Base-by-base conservation (phyloP, 2,888 invertebrate species). In the Sminthurinus aureus region DNA sequence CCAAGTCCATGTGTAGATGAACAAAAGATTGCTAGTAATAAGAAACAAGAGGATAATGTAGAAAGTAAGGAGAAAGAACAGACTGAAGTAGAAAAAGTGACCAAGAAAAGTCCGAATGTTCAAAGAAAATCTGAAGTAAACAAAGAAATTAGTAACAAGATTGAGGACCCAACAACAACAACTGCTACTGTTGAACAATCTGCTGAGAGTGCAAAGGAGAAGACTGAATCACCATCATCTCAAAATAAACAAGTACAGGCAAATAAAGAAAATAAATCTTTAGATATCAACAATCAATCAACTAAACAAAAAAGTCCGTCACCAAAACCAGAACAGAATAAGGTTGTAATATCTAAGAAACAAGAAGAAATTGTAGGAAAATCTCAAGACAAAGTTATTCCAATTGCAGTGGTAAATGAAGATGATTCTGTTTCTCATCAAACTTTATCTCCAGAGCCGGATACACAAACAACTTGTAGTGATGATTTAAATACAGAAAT, bases 61-160 rank as follows among this genome's bases (percentile, higher is more conserved):
- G 75, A 26, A 38, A 76, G 51, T 58, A 69, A 66, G 24, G 77
- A 76, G 51, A 13, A 18, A 20, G 24, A 50, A 50, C 15, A 64
- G 38, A 52, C 20, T 26, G 78, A 66, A 71, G 24, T 89, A 90
- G 79, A 90, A 90, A 76, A 89, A 89, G 26, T 12, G 88, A 88
- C 67, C 90, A 86, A 90, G 89, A 75, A 88, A 86, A 12, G 52
- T 84, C 58, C 90, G 90, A 51, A 90, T 89, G 51, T 88, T 89
- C 9, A 89, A 89, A 66, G 89, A 89, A 52, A 73, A 83, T 85
- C 75, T 84, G 69, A 67, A 51, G n/a, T 24, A 69, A 38, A 38
- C 6, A 38, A 38, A 38, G 38, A 38, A 38, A 38, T 38, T 1
- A 38, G 38, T 38, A 38, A 38, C 38, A 38, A 38, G 38, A 6